A percentile compares a stretch with the other conserved stretches of the same genome.
Evolutionary conservation across 2,888 invertebrate species (phyloP).

Genomic region (Abscondita cerata): DNA sequence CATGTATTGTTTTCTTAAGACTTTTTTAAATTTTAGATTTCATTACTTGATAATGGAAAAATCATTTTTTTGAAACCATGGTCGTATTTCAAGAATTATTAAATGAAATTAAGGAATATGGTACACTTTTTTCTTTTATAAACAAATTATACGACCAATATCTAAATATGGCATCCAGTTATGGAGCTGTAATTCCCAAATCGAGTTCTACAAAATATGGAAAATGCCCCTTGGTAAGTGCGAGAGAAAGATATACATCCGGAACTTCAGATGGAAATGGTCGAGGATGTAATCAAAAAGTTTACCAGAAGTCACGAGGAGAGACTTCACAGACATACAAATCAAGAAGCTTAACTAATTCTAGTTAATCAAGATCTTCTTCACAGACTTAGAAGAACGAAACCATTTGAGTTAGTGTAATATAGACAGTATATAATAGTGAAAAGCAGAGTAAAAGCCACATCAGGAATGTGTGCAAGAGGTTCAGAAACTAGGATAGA

Average conservation of each 20-base stretch:
- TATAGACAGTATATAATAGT: not conserved
- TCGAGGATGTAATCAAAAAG: constrained; percentile 14
- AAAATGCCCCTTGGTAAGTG: not conserved
- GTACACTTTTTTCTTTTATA: no score
- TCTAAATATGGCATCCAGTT: constrained; percentile 9
- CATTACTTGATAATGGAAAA: no score
- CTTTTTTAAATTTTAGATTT: no score
- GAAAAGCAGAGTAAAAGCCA: constrained; percentile 13
- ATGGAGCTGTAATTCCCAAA: constrained; percentile 7
- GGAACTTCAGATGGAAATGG: constrained; percentile 9
- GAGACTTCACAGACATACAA: constrained; percentile 5
- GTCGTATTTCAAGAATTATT: no score
- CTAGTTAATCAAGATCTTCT: constrained; percentile 11
- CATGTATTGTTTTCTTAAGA: no score
- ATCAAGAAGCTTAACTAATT: constrained; percentile 9
- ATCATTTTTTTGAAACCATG: no score
- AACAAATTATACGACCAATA: constrained; percentile 8
- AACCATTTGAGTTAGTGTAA: not conserved
- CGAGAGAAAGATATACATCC: constrained; percentile 5
- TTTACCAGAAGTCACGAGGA: constrained; percentile 13
- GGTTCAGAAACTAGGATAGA: no score
- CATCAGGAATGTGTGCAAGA: no score
- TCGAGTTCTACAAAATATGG: constrained; percentile 3
- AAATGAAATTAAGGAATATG: no score
- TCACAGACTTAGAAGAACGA: constrained; percentile 12